Conservation (phyloP, 2,888 invertebrate genomes). For the Acanthosepion pharaonis region DNA sequence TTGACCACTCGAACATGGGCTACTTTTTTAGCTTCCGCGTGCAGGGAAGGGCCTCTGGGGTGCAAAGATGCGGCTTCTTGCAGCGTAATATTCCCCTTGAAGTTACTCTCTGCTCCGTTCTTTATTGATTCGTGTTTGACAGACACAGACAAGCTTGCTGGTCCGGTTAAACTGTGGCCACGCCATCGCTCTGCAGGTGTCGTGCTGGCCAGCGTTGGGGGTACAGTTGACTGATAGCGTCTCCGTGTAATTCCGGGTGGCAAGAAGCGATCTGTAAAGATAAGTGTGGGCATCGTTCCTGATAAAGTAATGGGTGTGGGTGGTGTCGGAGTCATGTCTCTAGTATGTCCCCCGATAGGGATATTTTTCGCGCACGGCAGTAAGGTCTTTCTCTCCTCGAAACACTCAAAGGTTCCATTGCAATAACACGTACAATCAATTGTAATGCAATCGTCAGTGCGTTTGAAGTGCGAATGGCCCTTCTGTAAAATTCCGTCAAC, state of each 20-base stretch:
- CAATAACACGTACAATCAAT: not conserved
- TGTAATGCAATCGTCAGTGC: not conserved
- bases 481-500: not conserved
- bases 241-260: not conserved
- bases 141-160: not conserved
- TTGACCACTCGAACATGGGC: not conserved
- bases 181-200: not conserved
- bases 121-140: not conserved
- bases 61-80: not conserved
- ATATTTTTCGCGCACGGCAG: not conserved
- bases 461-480: not conserved
- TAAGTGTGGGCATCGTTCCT: slow-evolving; percentile 15
- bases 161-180: not conserved
- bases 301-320: not conserved
- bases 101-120: not conserved
- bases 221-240: not conserved
- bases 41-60: not conserved
- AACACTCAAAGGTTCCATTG: slow-evolving; percentile 42
- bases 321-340: not conserved
- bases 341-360: not conserved
- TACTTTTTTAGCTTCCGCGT: not conserved
- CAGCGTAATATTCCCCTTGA: not conserved
- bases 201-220: not conserved
- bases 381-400: not conserved
- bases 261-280: not conserved